phyloP scores from a whole-genome alignment of 2,113 vertebrate genomes.

The Poeciliopsis occidentalis region DNA sequence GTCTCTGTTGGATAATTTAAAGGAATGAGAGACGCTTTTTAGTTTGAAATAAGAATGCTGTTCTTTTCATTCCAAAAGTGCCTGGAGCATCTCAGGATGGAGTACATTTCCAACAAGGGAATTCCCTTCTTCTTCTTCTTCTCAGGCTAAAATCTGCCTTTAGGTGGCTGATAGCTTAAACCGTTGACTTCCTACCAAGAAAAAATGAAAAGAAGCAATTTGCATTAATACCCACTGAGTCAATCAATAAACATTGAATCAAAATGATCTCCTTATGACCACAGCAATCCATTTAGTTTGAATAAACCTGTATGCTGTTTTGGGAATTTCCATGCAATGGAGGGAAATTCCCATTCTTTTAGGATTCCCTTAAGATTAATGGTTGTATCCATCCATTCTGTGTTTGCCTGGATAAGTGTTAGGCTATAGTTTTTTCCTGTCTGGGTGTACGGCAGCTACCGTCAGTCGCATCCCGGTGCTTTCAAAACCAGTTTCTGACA shows the following conservation, averaged over 20 bases:
- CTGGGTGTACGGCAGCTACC: conserved; percentile 33
- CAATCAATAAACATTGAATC: conserved; percentile 20
- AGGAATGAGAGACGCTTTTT: conserved; percentile 44
- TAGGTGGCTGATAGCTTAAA: conserved; percentile 33
- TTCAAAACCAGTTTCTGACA: conserved; percentile 49
- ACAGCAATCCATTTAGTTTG: conserved; percentile 45
- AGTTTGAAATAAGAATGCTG: conserved; percentile 63
- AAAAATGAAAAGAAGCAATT: not conserved
- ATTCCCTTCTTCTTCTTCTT: conserved; percentile 26
- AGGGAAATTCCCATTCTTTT: conserved; percentile 82
- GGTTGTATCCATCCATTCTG: conserved; percentile 63
- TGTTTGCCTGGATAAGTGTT: conserved; percentile 62
- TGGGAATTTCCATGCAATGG: conserved; percentile 76
- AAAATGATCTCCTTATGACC: conserved; percentile 42
- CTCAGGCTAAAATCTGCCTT: conserved; percentile 25
- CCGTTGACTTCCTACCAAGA: conserved; percentile 12
- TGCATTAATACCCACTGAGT: conserved; percentile 17
- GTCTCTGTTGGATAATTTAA: conserved; percentile 42
- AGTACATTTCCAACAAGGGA: conserved; percentile 48
- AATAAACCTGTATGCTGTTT: conserved; percentile 47
- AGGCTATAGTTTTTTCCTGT: conserved; percentile 37
- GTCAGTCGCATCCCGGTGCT: conserved; percentile 39
- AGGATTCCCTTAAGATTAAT: conserved; percentile 77
- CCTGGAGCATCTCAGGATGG: conserved; percentile 58
- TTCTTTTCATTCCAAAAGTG: conserved; percentile 59